phyloP scores from a whole-genome alignment of 2,113 vertebrate species.

The Chinchilla lanigera region DNA sequence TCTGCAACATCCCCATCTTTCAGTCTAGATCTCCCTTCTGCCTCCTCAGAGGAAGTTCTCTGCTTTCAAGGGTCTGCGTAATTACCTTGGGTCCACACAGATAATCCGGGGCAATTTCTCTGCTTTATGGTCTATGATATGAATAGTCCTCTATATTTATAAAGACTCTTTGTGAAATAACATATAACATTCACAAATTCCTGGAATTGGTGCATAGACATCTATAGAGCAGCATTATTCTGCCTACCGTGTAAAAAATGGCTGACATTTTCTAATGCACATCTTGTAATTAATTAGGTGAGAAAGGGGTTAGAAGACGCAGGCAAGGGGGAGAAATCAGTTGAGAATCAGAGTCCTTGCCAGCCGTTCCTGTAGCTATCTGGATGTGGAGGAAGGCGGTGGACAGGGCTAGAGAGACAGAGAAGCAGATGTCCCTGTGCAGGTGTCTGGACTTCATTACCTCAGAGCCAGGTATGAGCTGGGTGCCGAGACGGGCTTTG shows the following conservation, averaged over 20 bases:
- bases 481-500: not conserved
- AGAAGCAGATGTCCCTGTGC: not conserved
- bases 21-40: not conserved
- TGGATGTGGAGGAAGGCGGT: not conserved
- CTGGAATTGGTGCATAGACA: not conserved
- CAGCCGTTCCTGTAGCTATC: not conserved
- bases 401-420: not conserved
- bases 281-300: not conserved
- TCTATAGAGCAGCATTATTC: not conserved
- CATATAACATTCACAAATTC: not conserved
- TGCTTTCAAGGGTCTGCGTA: not conserved
- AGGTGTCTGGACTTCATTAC: not conserved
- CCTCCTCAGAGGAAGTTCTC: not conserved
- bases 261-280: not conserved
- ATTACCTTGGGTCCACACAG: not conserved
- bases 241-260: not conserved
- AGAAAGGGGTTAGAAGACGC: not conserved
- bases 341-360: not conserved
- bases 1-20: not conserved
- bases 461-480: not conserved
- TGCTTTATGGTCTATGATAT: not conserved
- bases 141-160: not conserved
- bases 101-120: not conserved
- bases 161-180: not conserved
- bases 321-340: not conserved